Conservation (phyloP, 2,113 vertebrate genomes). For the Camelus bactrianus region DNA sequence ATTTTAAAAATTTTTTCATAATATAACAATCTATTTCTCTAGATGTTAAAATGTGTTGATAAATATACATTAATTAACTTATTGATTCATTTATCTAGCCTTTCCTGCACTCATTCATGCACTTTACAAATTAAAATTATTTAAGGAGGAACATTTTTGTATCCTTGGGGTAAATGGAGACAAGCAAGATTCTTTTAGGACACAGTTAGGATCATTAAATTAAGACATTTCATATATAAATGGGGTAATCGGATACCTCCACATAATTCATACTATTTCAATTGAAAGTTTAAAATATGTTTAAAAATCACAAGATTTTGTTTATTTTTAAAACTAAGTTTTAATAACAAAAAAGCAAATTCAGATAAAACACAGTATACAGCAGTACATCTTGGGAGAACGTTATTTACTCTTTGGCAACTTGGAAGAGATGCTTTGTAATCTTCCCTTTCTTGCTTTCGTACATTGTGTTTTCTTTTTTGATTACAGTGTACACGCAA, state of each 20-base stretch:
- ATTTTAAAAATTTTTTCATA: neutral
- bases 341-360: neutral
- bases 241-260: neutral
- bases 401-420: neutral
- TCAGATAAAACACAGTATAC: neutral
- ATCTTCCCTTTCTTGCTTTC: neutral
- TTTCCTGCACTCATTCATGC: neutral
- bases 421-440: neutral
- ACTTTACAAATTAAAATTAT: neutral
- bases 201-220: neutral
- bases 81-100: neutral
- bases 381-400: neutral
- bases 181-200: neutral
- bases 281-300: neutral
- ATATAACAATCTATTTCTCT: neutral
- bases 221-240: neutral
- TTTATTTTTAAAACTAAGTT: neutral
- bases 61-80: neutral
- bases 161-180: neutral
- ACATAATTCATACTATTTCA: neutral
- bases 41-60: neutral
- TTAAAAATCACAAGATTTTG: neutral
- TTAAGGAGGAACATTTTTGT: neutral
- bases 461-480: constrained; percentile 29
- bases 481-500: neutral